Evolutionary conservation across 2,113 vertebrate genomes (phyloP).

Genomic region (Cyprinodon variegatus): DNA sequence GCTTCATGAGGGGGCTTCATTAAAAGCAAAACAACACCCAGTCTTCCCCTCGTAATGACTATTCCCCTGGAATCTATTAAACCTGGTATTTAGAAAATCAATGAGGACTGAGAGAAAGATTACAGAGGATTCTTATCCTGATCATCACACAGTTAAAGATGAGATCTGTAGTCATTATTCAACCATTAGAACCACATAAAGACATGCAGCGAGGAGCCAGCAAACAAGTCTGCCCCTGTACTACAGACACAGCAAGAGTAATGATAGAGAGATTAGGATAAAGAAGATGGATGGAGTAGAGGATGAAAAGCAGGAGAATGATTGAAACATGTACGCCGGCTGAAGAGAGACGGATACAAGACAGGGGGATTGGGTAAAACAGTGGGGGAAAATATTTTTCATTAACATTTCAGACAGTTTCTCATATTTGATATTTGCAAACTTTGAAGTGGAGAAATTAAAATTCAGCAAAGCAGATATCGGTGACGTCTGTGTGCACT

Average conservation of each 20-base stretch:
- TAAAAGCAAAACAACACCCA: constrained; percentile 56
- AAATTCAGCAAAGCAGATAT: constrained; percentile 44
- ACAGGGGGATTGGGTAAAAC: constrained; percentile 4
- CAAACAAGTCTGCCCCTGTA: constrained; percentile 23
- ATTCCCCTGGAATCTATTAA: constrained; percentile 71
- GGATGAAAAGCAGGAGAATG: not conserved
- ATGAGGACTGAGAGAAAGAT: constrained; percentile 65
- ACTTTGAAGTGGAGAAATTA: constrained; percentile 29
- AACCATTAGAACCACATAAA: constrained; percentile 62
- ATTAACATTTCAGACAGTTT: constrained; percentile 37
- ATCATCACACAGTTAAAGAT: constrained; percentile 66
- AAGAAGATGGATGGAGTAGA: not conserved
- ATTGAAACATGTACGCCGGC: constrained; percentile 31
- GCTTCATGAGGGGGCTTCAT: constrained; percentile 58
- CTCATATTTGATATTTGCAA: constrained; percentile 45
- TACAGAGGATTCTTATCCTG: constrained; percentile 51
- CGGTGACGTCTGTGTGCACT: constrained; percentile 14
- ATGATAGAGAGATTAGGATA: constrained; percentile 27
- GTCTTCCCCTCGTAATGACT: constrained; percentile 57
- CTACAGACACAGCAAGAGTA: constrained; percentile 19
- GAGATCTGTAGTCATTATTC: constrained; percentile 64
- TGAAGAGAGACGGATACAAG: constrained; percentile 3
- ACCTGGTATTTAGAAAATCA: constrained; percentile 63
- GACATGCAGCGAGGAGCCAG: constrained; percentile 32
- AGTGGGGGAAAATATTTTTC: constrained; percentile 11